Conservation (phyloP, 2,888 invertebrate species). For the Cantharis lateralis region DNA sequence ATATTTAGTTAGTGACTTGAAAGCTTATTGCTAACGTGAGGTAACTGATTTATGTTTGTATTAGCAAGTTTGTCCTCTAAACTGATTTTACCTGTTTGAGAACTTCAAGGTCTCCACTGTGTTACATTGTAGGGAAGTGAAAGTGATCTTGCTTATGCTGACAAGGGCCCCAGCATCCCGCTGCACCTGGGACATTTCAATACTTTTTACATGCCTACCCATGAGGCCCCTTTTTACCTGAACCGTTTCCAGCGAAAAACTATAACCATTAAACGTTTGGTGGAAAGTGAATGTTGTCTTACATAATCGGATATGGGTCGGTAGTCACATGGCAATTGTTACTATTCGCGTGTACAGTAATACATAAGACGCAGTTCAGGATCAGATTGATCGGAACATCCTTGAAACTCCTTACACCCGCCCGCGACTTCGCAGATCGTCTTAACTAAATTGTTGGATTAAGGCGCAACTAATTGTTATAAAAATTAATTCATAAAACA, state of each 20-base stretch:
- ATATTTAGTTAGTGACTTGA: not conserved
- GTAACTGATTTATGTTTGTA: slow-evolving; percentile 38
- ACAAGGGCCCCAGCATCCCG: slow-evolving; percentile 39
- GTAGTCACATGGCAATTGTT: slow-evolving; percentile 46
- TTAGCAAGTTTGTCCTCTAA: slow-evolving; percentile 56
- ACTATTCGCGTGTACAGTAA: slow-evolving; percentile 40
- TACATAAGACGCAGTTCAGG: slow-evolving; percentile 39
- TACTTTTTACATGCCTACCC: slow-evolving; percentile 2
- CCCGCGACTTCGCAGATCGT: slow-evolving; percentile 35
- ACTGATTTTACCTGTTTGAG: slow-evolving; percentile 59
- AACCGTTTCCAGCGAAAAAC: slow-evolving; percentile 10
- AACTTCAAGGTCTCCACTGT: slow-evolving; percentile 58
- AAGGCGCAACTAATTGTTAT: slow-evolving; percentile 8
- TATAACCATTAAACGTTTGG: slow-evolving; percentile 11
- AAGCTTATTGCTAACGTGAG: slow-evolving; percentile 36
- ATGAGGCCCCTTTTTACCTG: slow-evolving; percentile 15
- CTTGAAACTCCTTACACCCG: slow-evolving; percentile 48
- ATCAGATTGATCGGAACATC: slow-evolving; percentile 47
- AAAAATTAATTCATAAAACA: not conserved
- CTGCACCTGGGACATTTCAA: slow-evolving; percentile 9
- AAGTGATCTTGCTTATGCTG: slow-evolving; percentile 57
- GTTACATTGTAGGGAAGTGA: slow-evolving; percentile 59
- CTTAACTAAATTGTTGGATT: slow-evolving; percentile 19
- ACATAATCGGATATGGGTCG: slow-evolving; percentile 52
- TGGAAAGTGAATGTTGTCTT: slow-evolving; percentile 43